Percentiles rank a stretch among this genome's conserved stretches.
Conservation (phyloP, 2,888 invertebrate genomes). For the Prosapia bicincta region DNA sequence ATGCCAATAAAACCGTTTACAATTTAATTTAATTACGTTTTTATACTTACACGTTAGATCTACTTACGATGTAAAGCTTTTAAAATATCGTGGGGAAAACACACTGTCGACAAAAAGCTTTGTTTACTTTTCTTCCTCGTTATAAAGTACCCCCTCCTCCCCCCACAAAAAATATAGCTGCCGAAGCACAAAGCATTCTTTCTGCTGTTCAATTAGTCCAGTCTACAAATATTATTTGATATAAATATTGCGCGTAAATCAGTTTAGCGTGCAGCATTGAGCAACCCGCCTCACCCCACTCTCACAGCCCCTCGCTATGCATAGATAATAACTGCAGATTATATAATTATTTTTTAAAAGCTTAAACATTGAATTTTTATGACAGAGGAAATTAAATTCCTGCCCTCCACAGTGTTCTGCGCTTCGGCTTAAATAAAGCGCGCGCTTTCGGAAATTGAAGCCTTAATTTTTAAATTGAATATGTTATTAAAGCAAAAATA, state of each 20-base stretch:
- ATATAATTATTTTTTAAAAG: constrained; percentile 36
- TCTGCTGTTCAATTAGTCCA: not conserved
- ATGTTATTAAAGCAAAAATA: constrained; percentile 29
- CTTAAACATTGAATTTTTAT: constrained; percentile 36
- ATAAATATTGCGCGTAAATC: not conserved
- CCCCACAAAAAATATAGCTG: too few species aligned
- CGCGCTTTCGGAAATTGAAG: constrained; percentile 35
- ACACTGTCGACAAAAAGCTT: too few species aligned
- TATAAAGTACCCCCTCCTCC: too few species aligned
- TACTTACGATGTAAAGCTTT: too few species aligned
- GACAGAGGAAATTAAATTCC: constrained; percentile 36
- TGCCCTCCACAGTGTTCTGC: constrained; percentile 10
- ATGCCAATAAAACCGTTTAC: too few species aligned
- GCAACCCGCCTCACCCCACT: not conserved
- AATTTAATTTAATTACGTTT: too few species aligned
- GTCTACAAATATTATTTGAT: not conserved
- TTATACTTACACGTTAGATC: too few species aligned
- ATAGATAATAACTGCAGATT: constrained; percentile 33
- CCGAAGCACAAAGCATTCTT: not conserved
- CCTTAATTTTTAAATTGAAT: constrained; percentile 36
- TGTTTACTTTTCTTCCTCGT: too few species aligned
- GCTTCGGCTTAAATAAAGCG: constrained; percentile 23
- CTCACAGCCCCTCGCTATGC: constrained; percentile 11
- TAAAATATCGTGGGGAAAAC: too few species aligned
- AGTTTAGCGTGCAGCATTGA: not conserved